Evolutionary conservation across 2,113 vertebrate genomes (phyloP).

Genomic region (Circaetus gallicus): DNA sequence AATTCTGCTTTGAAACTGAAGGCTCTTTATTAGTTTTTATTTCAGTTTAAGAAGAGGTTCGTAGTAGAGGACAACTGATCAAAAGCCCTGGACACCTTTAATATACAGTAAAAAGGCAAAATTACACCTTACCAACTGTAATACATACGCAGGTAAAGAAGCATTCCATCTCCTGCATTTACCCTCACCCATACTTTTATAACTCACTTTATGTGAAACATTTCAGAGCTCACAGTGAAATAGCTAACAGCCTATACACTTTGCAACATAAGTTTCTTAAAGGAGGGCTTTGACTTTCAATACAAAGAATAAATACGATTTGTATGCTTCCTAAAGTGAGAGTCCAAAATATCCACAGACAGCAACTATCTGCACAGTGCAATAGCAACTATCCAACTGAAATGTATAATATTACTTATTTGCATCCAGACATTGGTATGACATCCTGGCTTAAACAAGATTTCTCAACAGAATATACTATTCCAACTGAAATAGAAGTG

Average conservation of each 20-base stretch:
- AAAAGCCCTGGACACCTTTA: neutral
- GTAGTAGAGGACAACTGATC: neutral
- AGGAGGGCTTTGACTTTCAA: neutral
- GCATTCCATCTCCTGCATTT: neutral
- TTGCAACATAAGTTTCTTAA: neutral
- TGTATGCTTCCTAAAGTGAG: neutral
- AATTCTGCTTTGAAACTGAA: neutral
- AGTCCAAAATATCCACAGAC: neutral
- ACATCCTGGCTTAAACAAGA: neutral
- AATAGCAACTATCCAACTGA: neutral
- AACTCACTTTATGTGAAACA: neutral
- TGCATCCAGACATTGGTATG: neutral
- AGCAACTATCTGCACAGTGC: neutral
- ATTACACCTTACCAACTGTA: neutral
- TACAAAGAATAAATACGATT: neutral
- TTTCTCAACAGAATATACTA: neutral
- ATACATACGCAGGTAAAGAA: neutral
- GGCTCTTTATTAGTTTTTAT: neutral
- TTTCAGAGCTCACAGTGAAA: neutral
- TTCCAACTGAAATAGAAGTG: neutral
- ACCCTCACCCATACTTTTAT: neutral
- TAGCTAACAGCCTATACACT: neutral
- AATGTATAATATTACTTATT: neutral
- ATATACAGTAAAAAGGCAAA: neutral
- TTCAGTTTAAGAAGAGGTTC: neutral